Conservation (phyloP, 2,113 vertebrate species). For the Anarhynchus alexandrinus region DNA sequence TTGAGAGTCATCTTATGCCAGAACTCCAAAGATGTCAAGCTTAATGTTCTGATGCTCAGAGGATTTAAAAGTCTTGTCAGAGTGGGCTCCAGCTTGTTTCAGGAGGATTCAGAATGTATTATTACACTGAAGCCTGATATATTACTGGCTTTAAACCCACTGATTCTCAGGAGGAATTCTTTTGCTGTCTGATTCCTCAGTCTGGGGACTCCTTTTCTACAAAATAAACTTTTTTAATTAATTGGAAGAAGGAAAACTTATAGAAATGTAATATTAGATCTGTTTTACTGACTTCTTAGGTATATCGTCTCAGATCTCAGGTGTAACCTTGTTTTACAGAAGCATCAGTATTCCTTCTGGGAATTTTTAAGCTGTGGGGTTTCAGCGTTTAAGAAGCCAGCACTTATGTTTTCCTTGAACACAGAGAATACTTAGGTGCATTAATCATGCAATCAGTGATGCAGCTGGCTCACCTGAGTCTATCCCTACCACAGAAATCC, state of each 20-base stretch:
- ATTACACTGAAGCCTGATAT: background rate
- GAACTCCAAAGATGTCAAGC: background rate
- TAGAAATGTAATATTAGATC: background rate
- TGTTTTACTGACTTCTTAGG: background rate
- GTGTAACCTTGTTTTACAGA: background rate
- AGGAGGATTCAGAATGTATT: background rate
- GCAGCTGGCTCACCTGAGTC: background rate
- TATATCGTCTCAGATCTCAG: background rate
- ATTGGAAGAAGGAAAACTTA: background rate
- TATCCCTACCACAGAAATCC: background rate
- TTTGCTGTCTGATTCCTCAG: background rate
- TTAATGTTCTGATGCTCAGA: background rate
- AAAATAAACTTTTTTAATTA: background rate
- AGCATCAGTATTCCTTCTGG: background rate
- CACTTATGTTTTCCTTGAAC: background rate
- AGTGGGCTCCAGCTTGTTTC: background rate
- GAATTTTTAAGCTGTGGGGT: background rate
- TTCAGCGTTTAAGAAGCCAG: background rate
- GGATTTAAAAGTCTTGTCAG: conserved; percentile 18
- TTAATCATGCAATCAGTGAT: background rate
- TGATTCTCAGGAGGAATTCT: background rate
- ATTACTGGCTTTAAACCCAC: background rate
- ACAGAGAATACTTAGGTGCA: background rate
- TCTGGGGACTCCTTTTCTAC: background rate
- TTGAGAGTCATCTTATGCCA: background rate